Base-by-base conservation (phyloP, 2,888 invertebrate species). In the Stenotaenia linearis region DNA sequence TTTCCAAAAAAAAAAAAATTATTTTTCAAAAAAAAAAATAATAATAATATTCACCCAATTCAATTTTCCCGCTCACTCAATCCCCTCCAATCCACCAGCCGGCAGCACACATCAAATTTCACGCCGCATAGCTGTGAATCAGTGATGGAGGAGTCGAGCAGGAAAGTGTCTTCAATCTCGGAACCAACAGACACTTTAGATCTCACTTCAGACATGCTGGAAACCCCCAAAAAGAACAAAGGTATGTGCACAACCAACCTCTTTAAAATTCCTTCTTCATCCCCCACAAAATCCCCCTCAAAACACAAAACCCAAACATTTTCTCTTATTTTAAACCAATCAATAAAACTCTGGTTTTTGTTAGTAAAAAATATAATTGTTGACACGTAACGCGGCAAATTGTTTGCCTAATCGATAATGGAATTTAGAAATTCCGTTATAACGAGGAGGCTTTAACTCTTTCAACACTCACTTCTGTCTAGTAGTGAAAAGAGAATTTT, bases 401-500 rank as follows among this genome's bases (percentile, higher is more conserved):
- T 7, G 15, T 7, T 50, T 18, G 15, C 50, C 7, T 18, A 50
- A 18, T 18, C 50, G 50, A 50, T 18, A 50, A 18, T 40, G 50
- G 6, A 50, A 18, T 4, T 7, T 18, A 7, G 50, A 7, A 18
- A 18, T 18, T 50, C 7, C 21, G 0, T 50, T 50, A 50, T 18
- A 50, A n/a, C 21, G 21, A 9, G 32, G 32, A 9, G 32, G 4
- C 9, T 32, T 9, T 9, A 4, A 32, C 5, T 5, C 50, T 50
- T 4, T 50, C 7, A 21, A 50, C 18, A n/a, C 56, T 56, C 23
- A 6, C n/a, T 10, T 50, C 12, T 23, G 25, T 79, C n/a, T 56
- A 81, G 81, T 85, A 84, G 83, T 85, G 7, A 84, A 84, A 77
- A 84, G 85, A 35, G 87, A 87, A 81, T 82, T 85, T 23, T 82